These are phyloP conservation scores for Lampropteryx suffumata DNA, from an alignment of 2,888 invertebrate species.

Conservation along the genomic window DNA sequence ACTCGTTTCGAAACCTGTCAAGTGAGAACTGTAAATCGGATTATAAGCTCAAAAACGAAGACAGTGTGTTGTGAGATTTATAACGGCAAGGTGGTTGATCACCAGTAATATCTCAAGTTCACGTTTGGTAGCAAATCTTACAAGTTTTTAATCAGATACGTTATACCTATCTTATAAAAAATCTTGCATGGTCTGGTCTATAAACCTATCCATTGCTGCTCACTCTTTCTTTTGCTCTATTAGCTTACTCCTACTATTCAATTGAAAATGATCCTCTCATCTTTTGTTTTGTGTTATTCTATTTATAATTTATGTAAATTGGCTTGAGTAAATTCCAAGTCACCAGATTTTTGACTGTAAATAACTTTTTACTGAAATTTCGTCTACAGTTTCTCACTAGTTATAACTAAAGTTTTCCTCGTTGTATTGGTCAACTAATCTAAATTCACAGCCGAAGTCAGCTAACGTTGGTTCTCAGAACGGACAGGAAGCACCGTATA, in stretches of 20 bases:
- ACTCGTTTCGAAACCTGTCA: slow-evolving; percentile 25
- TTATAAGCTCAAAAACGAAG: slow-evolving; percentile 19
- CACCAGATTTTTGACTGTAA: not conserved
- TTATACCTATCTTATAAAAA: not conserved
- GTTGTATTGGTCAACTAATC: slow-evolving; percentile 23
- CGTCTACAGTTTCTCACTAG: not conserved
- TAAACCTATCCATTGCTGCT: too few species aligned
- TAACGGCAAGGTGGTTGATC: slow-evolving; percentile 6
- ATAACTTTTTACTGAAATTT: not conserved
- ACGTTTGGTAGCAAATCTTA: not conserved
- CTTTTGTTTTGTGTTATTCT: too few species aligned
- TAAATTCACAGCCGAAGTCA: slow-evolving; percentile 31
- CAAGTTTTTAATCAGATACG: not conserved
- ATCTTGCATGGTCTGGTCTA: too few species aligned
- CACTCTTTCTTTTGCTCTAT: too few species aligned
- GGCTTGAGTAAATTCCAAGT: too few species aligned
- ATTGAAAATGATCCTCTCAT: too few species aligned
- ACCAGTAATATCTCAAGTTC: slow-evolving; percentile 4
- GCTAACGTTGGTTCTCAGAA: slow-evolving; percentile 47
- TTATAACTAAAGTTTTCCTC: slow-evolving; percentile 20
- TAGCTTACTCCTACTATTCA: too few species aligned
- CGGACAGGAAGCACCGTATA: slow-evolving; percentile 52
- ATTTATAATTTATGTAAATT: too few species aligned
- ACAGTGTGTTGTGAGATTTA: slow-evolving; percentile 13
- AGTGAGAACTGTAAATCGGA: slow-evolving; percentile 19